Evolutionary conservation across 2,888 invertebrate species (phyloP).

Genomic region (Leptopilina myrica): DNA sequence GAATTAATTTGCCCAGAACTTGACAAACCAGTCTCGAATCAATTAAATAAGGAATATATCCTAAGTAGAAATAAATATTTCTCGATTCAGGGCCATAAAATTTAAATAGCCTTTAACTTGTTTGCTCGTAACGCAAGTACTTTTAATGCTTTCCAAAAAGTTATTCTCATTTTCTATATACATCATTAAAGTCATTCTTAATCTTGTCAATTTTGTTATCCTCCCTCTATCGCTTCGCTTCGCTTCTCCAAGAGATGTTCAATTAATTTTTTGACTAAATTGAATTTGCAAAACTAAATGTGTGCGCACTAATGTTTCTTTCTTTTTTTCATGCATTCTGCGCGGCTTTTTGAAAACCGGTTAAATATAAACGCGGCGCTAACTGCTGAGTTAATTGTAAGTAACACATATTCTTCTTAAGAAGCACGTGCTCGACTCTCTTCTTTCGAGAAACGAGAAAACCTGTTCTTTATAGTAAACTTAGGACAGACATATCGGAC

Average conservation of each 20-base stretch:
- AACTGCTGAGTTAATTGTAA: slow-evolving; percentile 4
- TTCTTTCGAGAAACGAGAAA: slow-evolving; percentile 27
- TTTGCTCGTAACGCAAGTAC: slow-evolving; percentile 32
- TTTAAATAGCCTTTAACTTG: slow-evolving; percentile 24
- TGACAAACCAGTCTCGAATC: slow-evolving; percentile 30
- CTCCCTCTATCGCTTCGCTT: background rate
- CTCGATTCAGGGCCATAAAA: slow-evolving; percentile 22
- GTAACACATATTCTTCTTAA: slow-evolving; percentile 37
- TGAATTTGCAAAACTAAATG: no score
- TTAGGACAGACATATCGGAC: slow-evolving; percentile 21
- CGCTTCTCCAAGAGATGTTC: no score
- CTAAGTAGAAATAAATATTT: slow-evolving; percentile 36
- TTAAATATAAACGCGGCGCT: slow-evolving; percentile 10
- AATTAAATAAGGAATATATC: slow-evolving; percentile 28
- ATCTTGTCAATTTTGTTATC: background rate
- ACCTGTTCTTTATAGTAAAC: slow-evolving; percentile 33
- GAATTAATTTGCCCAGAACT: slow-evolving; percentile 35
- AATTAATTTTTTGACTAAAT: no score
- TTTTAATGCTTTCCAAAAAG: background rate
- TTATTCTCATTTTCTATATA: background rate
- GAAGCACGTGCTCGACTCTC: slow-evolving; percentile 37
- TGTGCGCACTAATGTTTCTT: no score
- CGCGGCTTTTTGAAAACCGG: slow-evolving; percentile 2
- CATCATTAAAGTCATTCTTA: background rate
- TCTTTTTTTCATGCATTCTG: background rate